A percentile compares a stretch with the other conserved stretches of the same genome.
Evolutionary conservation across 2,113 vertebrate species (phyloP).

Genomic region (Capra hircus): DNA sequence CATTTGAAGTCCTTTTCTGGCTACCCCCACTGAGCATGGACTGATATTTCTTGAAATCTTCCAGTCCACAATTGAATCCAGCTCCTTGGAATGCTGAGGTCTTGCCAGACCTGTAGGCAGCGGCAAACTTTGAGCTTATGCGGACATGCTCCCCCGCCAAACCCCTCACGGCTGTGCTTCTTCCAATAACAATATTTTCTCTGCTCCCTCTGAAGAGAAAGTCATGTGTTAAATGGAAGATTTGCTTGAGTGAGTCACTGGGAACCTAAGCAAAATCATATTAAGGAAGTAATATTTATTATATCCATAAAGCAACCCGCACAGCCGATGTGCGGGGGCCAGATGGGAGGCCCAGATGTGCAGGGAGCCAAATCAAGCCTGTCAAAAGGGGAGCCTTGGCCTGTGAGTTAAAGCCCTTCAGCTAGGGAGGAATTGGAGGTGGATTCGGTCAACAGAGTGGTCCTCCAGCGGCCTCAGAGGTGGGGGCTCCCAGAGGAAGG

Average conservation of each 20-base stretch:
- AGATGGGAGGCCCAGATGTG: slow-evolving; percentile 50
- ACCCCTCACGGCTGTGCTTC: slow-evolving; percentile 12
- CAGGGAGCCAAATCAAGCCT: slow-evolving; percentile 44
- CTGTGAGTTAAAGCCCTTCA: not conserved
- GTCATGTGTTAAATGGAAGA: slow-evolving; percentile 71
- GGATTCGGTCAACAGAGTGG: not conserved
- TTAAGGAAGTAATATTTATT: slow-evolving; percentile 64
- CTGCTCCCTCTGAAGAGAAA: slow-evolving; percentile 66
- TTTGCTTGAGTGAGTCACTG: slow-evolving; percentile 58
- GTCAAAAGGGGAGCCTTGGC: not conserved
- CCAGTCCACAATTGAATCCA: not conserved
- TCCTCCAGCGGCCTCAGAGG: not conserved
- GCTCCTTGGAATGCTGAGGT: not conserved
- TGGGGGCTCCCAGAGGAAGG: not conserved
- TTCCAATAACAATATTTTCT: slow-evolving; percentile 67
- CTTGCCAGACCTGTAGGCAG: not conserved
- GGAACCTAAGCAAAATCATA: slow-evolving; percentile 54
- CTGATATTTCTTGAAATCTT: not conserved
- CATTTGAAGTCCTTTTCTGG: not conserved
- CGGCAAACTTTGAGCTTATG: not conserved
- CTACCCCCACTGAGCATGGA: not conserved
- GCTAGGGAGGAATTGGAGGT: not conserved
- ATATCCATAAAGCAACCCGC: slow-evolving; percentile 33
- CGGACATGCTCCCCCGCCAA: not conserved
- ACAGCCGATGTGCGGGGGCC: not conserved